Base-by-base conservation (phyloP, 2,888 invertebrate species). In the Hydrotaea cyrtoneurina region DNA sequence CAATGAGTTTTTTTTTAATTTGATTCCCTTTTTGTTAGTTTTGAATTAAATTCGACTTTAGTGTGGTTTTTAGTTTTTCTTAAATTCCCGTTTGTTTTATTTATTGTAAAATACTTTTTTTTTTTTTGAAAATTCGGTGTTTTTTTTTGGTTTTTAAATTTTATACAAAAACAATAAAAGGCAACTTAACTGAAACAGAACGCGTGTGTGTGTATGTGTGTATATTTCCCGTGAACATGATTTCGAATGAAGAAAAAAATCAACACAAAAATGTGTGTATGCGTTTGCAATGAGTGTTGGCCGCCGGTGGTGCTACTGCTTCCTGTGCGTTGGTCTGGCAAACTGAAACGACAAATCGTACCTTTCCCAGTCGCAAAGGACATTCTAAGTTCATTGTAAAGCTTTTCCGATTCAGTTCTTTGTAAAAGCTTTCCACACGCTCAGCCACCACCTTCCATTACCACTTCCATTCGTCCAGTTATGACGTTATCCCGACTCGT, bases 401-500 rank as follows among this genome's bases (percentile, higher is more conserved):
- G 74, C 83, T 83, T 74, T 66, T 59, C 43, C 13, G 19, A n/a
- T 19, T 39, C 43, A 5, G 36, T 1, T 39, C n/a, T 15, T 23
- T 10, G 57, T 57, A 53, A 55, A 36, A 55, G 71, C 50, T 57
- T 23, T 73, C 4, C 10, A 43, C 19, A 46, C n/a, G 11, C 10
- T 10, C 19, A n/a, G 4, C 62, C 31, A 11, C n/a, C 53, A 17
- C 71, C 31, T 50, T 71, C 66, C 39, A 36, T 17, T 4, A 8
- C 11, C 31, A 13, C 21, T 72, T 55, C 72, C 55, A 72, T 7
- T 72, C n/a, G 53, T 36, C 55, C 55, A 23, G 13, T 5, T 26
- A 75, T 84, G 78, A 84, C 78, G 64, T 81, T 81, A 84, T 84
- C 71, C 78, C 71, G 71, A 74, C 53, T 55, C 26, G 31, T 31